Conservation (phyloP, 2,888 invertebrate species). For the Eubasilissa splendida region DNA sequence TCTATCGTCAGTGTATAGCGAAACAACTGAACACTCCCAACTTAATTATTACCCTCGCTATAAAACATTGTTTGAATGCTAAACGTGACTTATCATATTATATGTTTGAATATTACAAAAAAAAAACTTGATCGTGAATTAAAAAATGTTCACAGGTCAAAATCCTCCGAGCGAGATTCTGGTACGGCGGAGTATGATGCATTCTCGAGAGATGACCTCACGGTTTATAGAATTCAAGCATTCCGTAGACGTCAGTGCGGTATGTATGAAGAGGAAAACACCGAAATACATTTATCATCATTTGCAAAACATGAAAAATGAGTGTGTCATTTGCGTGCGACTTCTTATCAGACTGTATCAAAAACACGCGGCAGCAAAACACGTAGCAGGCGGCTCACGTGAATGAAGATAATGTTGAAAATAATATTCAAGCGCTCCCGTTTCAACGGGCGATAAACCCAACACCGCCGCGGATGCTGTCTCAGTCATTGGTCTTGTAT, state of each 20-base stretch:
- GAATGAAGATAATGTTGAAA: not conserved
- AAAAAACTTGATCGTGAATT: not conserved
- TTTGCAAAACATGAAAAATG: too few species aligned
- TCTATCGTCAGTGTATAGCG: too few species aligned
- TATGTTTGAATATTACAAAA: too few species aligned
- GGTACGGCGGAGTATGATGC: slow-evolving; percentile 3
- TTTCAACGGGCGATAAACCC: slow-evolving; percentile 3
- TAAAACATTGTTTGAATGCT: too few species aligned
- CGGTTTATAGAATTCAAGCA: slow-evolving; percentile 20
- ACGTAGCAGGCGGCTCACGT: not conserved
- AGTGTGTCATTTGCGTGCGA: too few species aligned
- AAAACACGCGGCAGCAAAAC: not conserved
- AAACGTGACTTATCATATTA: too few species aligned
- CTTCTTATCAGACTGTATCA: not conserved
- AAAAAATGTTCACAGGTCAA: slow-evolving; percentile 34
- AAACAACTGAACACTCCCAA: too few species aligned
- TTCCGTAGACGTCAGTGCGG: slow-evolving; percentile 14
- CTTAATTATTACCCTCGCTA: too few species aligned
- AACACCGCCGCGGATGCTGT: not conserved
- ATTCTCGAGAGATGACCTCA: slow-evolving; percentile 46
- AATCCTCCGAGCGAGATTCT: slow-evolving; percentile 38
- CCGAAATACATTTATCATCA: too few species aligned
- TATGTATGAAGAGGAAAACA: slow-evolving; percentile 4
- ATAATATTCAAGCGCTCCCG: not conserved
- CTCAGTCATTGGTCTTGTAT: slow-evolving; percentile 5